Conservation (phyloP, 2,797 vertebrate species). For the Enteromius treurensis region DNA sequence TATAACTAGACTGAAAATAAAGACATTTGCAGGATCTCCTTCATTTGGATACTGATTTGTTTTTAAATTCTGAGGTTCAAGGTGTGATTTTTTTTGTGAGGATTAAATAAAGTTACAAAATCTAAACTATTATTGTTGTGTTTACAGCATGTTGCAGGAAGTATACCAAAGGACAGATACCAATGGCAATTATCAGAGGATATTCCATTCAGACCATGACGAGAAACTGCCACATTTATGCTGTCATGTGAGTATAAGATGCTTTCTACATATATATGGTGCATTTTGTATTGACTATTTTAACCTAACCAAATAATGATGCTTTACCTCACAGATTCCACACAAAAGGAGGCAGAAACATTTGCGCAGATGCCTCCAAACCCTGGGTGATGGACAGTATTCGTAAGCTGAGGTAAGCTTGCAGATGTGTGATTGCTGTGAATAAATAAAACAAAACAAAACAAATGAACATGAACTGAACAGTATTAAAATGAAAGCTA, state of each 20-base stretch:
- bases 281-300: not conserved
- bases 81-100: not conserved
- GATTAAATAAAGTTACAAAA: not conserved
- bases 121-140: not conserved
- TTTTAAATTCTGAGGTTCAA: not conserved
- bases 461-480: not conserved
- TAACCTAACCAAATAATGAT: not conserved
- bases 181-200: slow-evolving; percentile 25
- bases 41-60: not conserved
- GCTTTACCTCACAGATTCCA: slow-evolving; percentile 67
- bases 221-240: slow-evolving; percentile 50
- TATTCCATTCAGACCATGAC: slow-evolving; percentile 52
- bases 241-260: slow-evolving; percentile 50
- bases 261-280: not conserved
- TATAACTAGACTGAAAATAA: not conserved
- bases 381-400: slow-evolving; percentile 69
- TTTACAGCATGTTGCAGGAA: slow-evolving; percentile 56
- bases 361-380: slow-evolving; percentile 66
- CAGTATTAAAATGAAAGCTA: slow-evolving; percentile 4
- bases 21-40: not conserved
- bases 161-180: slow-evolving; percentile 41
- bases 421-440: not conserved
- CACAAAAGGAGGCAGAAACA: slow-evolving; percentile 54
- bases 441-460: not conserved
- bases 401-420: slow-evolving; percentile 64